Base-by-base conservation (phyloP, 2,113 vertebrate species). In the Cyrtonyx montezumae region DNA sequence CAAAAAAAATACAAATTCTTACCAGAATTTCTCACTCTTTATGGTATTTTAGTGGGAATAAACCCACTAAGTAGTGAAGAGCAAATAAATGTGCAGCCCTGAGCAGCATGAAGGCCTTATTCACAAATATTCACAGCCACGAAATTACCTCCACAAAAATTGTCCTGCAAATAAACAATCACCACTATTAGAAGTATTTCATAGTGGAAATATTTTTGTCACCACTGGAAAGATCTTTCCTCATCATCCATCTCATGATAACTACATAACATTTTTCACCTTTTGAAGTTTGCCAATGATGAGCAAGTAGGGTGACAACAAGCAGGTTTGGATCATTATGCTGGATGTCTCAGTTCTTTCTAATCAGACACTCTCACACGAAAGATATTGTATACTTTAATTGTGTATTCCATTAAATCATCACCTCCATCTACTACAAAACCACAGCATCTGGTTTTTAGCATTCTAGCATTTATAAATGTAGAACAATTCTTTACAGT, bases 381-480 rank as follows among this genome's bases (percentile, higher is more conserved):
- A 91, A 88, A 96, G 89, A 89, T 88, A 62, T 67, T 77, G 17
- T 23, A 79, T 80, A 43, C 34, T 83, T 68, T 85, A 91, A 92
- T 90, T 71, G 25, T 46, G 66, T 70, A 77, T 95, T 92, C 74
- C 81, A 91, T 93, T 78, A 95, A 68, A 95, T 87, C 55, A 93
- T 88, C 51, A 67, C 48, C 75, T 95, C 92, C 45, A 70, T 88
- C 84, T 71, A 14, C 51, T 86, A 91, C 45, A 96, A 34, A 58
- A 67, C 28, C 65, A 8, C 79, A 19, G 86, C 43, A 32, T 5
- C n/a, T 66, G 58, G n/a, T 84, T 48, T 91, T 78, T 34, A 63
- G 43, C 46, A 81, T 32, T 73, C 32, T 75, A 70, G 48, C 63
- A 87, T 79, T 71, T 53, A 67, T 84, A 92, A 93, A 48, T 20